Evolutionary conservation across 2,888 invertebrate species (phyloP), one percentile per base, ranked within the genome.

Genomic region (Phragmatobia fuliginosa): DNA sequence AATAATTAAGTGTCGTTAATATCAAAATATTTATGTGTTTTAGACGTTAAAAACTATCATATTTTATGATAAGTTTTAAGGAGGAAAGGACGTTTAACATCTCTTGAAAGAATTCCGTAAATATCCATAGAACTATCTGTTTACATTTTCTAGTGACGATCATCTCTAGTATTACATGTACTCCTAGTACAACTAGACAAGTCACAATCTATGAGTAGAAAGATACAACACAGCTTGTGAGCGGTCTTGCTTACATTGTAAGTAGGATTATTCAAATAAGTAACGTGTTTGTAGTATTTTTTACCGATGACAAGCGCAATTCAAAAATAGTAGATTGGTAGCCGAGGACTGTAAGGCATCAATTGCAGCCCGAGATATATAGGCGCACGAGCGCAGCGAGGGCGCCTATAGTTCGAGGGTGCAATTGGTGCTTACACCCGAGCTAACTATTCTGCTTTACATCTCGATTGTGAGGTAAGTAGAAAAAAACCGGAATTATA

Each of bases 1-100:
- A 41, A 68, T 76, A 74, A 79, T 76, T 77, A 75, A 73, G 66
- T 72, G 62, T 61, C 67, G 74, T 68, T 64, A 68, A 72, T 79
- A 59, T 36, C 68, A 16, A 52, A 66, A 66, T 66, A 58, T 68
- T 80, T 56, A 25, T 68, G 41, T 59, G 31, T 62, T 67, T 68
- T 28, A 49, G 28, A 49, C 31, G 58, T 65, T 58, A 32, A 14
- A 38, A 65, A 58, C 58, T 28, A n/a, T 11, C n/a, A 56, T 60
- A 62, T 36, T 61, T 62, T 32, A 33, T 32, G 60, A 33, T 67
- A 16, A 49, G 25, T 67, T 45, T 33, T 33, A 28, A 32, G 33
- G 36, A 16, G 60, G 41, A 49, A 41, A 21, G 18, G 18, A 31
- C n/a, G 5, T 56, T 28, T 16, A 38, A 25, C 10, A n/a, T 33